Percentiles rank a stretch among this genome's conserved stretches.
phyloP scores from a whole-genome alignment of 1,140 invertebrate species.

The Drosophila repleta region DNA sequence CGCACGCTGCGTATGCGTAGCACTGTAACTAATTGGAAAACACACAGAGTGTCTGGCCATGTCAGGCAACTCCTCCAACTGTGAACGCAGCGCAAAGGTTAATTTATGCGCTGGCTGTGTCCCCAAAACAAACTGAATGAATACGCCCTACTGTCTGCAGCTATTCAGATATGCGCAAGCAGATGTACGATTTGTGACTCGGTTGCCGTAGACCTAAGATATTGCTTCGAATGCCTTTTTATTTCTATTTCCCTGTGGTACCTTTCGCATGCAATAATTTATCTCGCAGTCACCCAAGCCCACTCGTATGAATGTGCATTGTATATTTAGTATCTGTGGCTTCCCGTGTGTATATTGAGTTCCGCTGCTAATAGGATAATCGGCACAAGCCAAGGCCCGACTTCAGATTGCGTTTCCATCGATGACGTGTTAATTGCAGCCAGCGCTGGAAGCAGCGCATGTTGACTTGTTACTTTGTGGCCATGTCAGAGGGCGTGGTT shows the following conservation, averaged over 20 bases:
- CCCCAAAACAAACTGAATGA: conserved; percentile 59
- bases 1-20: conserved; percentile 65
- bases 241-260: conserved; percentile 27
- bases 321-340: conserved; percentile 6
- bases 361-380: conserved; percentile 48
- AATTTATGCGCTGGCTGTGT: conserved; percentile 19
- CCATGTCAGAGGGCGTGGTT: background rate
- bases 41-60: conserved; percentile 11
- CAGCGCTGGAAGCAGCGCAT: conserved; percentile 28
- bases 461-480: conserved; percentile 39
- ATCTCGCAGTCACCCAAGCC: conserved; percentile 35
- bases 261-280: conserved; percentile 67
- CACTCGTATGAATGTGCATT: background rate
- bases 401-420: conserved; percentile 44
- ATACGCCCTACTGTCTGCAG: conserved; percentile 33
- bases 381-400: conserved; percentile 37
- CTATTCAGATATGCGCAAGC: background rate
- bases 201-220: background rate
- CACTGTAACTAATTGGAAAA: conserved; percentile 66
- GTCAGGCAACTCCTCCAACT: conserved; percentile 15
- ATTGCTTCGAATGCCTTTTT: conserved; percentile 34
- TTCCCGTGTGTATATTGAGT: conserved; percentile 5
- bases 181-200: background rate
- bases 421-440: conserved; percentile 50
- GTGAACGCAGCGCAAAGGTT: conserved; percentile 56